A percentile compares a stretch with the other conserved stretches of the same genome.
Conservation (phyloP, 2,797 vertebrate species). For the Cuniculus paca region DNA sequence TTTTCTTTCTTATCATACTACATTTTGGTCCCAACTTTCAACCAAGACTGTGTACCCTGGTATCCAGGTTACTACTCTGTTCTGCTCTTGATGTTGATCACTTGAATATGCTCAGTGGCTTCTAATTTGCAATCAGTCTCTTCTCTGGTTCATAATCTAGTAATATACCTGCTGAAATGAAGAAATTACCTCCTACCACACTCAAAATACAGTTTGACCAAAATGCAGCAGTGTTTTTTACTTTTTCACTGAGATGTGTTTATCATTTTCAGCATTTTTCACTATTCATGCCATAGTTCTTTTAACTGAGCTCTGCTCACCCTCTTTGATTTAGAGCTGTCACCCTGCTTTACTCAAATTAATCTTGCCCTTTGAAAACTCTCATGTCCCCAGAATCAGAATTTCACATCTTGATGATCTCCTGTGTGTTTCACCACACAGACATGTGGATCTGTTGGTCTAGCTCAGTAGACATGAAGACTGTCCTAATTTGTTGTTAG, state of each 20-base stretch:
- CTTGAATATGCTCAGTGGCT: not conserved
- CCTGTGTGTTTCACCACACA: not conserved
- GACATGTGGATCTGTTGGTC: not conserved
- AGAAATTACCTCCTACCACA: not conserved
- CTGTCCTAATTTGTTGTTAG: not conserved
- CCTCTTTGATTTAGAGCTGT: not conserved
- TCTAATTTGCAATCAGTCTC: not conserved
- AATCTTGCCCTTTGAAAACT: not conserved
- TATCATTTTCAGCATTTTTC: not conserved
- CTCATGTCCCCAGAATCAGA: not conserved
- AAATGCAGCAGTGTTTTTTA: not conserved
- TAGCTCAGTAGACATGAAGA: no score
- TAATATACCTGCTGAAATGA: not conserved
- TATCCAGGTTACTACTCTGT: not conserved
- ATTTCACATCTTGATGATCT: not conserved
- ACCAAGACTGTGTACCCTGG: not conserved
- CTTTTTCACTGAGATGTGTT: no score
- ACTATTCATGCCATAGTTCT: not conserved
- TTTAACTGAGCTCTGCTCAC: not conserved
- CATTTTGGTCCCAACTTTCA: not conserved
- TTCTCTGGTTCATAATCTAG: not conserved
- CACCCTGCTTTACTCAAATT: not conserved
- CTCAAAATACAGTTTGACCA: not conserved
- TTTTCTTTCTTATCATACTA: not conserved
- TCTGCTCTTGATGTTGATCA: no score